Evolutionary conservation across 2,888 invertebrate genomes (phyloP).

Genomic region (Drosophila quinaria): DNA sequence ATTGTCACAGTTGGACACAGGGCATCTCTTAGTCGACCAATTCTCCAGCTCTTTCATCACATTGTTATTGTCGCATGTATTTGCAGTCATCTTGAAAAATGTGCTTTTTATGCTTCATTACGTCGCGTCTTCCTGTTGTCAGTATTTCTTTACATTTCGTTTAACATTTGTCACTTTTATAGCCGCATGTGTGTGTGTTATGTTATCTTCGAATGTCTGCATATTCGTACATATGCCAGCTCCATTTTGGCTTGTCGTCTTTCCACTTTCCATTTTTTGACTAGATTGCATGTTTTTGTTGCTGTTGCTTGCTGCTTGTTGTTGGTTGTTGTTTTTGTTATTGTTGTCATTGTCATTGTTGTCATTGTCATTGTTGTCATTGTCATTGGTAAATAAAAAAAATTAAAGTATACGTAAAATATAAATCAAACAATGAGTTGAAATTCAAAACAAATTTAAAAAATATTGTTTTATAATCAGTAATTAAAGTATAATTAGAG

Average conservation of each 20-base stretch:
- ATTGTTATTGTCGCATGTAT: slow-evolving; percentile 31
- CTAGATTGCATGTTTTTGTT: slow-evolving; percentile 43
- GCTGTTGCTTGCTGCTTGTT: slow-evolving; percentile 16
- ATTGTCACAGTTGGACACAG: neutral
- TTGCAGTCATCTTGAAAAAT: slow-evolving; percentile 76
- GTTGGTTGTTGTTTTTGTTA: slow-evolving; percentile 9
- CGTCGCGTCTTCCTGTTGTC: slow-evolving; percentile 80
- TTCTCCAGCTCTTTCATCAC: neutral
- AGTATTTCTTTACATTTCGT: slow-evolving; percentile 81
- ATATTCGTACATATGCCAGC: slow-evolving; percentile 65
- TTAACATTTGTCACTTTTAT: slow-evolving; percentile 82
- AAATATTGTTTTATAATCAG: too few relatives aligned
- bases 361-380: too few relatives aligned
- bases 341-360: slow-evolving; percentile 39
- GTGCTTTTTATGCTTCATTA: slow-evolving; percentile 81
- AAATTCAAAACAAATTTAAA: too few relatives aligned
- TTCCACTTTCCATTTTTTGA: slow-evolving; percentile 25
- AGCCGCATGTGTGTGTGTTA: slow-evolving; percentile 57
- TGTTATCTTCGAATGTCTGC: slow-evolving; percentile 41
- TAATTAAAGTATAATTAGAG: too few relatives aligned
- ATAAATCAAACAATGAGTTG: too few relatives aligned
- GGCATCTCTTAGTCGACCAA: neutral
- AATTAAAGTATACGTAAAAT: too few relatives aligned
- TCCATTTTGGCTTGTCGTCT: slow-evolving; percentile 64
- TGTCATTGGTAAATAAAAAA: too few relatives aligned